Evolutionary conservation across 1,140 invertebrate genomes (phyloP), one percentile per base, ranked within the genome.

Genomic region (Drosophila azteca): DNA sequence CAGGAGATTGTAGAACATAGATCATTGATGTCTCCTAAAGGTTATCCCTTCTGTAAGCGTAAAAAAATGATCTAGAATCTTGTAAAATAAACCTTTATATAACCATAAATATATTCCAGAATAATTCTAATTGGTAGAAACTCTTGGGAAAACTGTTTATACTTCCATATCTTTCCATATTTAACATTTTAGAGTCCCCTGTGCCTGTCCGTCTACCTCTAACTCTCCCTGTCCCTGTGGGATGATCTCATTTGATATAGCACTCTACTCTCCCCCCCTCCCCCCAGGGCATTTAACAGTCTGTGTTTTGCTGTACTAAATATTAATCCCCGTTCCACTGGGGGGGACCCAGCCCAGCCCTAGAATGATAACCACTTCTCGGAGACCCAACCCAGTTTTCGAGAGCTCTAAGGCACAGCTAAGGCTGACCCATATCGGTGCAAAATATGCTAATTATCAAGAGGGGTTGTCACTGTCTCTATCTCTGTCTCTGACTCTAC

Each of bases 381-480:
- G 41, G 26, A 31, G 53, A 70, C 82, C 82, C 74, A 81, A 77
- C 82, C 82, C 82, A 82, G 78, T 78, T 82, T 75, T 67, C 2
- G 35, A 53, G 59, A 53, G 66, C 61, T 66, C 63, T 67, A n/a
- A 66, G 65, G 50, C 62, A 68, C 31, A 41, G 66, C 66, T 69
- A 82, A 64, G 67, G 74, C 83, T 87, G 83, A 87, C 83, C 83
- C 83, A 87, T 87, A 88, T 87, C 83, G 77, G 79, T 68, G 57
- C 75, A 83, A 88, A 87, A 88, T 87, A 87, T 87, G 83, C 83
- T 87, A 87, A 87, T 87, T 88, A 88, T 65, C 49, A 22, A 29
- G 45, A 15, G 51, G 51, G 50, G 60, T 52, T 52, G 51, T 59
- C 58, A 48, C 50, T 31, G 58, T 20, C 50, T 39, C 41, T 22